Percentiles rank a stretch among this genome's conserved stretches.
Conservation (phyloP, 2,797 vertebrate genomes). For the Stomatorhinus walkeri region DNA sequence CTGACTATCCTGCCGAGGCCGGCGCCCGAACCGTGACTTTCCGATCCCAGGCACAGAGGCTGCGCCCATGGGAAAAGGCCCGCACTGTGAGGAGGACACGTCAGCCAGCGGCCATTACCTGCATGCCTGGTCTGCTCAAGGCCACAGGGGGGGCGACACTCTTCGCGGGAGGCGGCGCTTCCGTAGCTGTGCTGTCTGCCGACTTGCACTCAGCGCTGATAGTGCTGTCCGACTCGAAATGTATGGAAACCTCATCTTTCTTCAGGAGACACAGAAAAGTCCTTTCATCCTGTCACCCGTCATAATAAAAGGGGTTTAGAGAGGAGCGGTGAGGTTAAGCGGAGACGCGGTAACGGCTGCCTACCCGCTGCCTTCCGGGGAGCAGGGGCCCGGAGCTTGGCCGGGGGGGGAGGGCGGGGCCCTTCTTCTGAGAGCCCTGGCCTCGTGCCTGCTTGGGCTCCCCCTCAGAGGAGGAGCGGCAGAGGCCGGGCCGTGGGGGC, state of each 20-base stretch:
- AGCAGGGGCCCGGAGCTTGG: constrained; percentile 86
- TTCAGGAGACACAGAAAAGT: constrained; percentile 27
- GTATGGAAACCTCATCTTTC: constrained; percentile 45
- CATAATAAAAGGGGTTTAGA: background rate
- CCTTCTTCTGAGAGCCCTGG: constrained; percentile 60
- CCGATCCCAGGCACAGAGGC: background rate
- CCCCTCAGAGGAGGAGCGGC: constrained; percentile 48
- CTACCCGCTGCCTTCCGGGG: constrained; percentile 70
- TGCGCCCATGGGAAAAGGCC: background rate
- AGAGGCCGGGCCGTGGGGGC: constrained; percentile 60
- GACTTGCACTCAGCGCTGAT: constrained; percentile 51
- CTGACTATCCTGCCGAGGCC: background rate
- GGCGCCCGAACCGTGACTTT: background rate
- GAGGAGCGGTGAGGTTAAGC: background rate
- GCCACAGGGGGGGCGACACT: constrained; percentile 43
- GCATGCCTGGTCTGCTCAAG: background rate
- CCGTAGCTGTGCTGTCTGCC: constrained; percentile 39
- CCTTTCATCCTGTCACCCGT: background rate
- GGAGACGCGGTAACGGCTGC: background rate
- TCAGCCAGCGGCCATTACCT: background rate
- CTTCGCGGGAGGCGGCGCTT: constrained; percentile 43
- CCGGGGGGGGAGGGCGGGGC: constrained; percentile 82
- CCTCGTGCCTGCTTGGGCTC: constrained; percentile 52
- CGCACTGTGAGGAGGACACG: background rate
- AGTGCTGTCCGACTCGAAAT: constrained; percentile 42